Percentiles rank a stretch among this genome's conserved stretches.
phyloP scores from a whole-genome alignment of 2,888 invertebrate genomes.

The Melieria crassipennis region DNA sequence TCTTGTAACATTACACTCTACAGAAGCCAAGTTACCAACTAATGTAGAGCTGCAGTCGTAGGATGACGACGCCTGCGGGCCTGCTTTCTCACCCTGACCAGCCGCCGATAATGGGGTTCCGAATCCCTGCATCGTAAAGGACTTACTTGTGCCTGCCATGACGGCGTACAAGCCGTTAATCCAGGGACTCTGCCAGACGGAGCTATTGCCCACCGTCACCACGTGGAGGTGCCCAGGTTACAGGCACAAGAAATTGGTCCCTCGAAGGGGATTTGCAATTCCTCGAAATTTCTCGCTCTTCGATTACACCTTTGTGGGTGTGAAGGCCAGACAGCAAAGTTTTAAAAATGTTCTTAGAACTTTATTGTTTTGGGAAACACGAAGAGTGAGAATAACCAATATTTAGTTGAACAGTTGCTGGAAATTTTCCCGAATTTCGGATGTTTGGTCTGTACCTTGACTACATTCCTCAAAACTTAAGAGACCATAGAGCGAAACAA shows the following conservation, averaged over 20 bases:
- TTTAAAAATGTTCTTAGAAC: too few species aligned
- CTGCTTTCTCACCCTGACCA: slow-evolving; percentile 8
- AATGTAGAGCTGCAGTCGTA: slow-evolving; percentile 12
- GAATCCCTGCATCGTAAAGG: slow-evolving; percentile 8
- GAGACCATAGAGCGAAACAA: too few species aligned
- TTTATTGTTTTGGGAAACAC: too few species aligned
- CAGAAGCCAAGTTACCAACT: slow-evolving; percentile 13
- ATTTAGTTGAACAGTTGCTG: too few species aligned
- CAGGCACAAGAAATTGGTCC: background rate
- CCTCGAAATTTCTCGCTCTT: too few species aligned
- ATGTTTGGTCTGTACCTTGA: too few species aligned
- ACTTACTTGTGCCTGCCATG: slow-evolving; percentile 7
- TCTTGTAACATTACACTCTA: slow-evolving; percentile 12
- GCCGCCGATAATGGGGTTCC: background rate
- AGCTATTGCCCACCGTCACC: slow-evolving; percentile 8
- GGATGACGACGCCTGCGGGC: slow-evolving; percentile 18
- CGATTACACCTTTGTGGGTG: too few species aligned
- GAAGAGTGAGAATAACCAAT: too few species aligned
- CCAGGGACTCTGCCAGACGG: slow-evolving; percentile 14
- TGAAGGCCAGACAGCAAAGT: too few species aligned
- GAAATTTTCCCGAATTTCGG: too few species aligned
- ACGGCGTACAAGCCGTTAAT: background rate
- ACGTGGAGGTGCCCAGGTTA: slow-evolving; percentile 12
- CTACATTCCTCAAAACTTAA: too few species aligned
- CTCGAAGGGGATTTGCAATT: background rate